phyloP scores from a whole-genome alignment of 2,113 vertebrate species.

The Rousettus leschenaultii region DNA sequence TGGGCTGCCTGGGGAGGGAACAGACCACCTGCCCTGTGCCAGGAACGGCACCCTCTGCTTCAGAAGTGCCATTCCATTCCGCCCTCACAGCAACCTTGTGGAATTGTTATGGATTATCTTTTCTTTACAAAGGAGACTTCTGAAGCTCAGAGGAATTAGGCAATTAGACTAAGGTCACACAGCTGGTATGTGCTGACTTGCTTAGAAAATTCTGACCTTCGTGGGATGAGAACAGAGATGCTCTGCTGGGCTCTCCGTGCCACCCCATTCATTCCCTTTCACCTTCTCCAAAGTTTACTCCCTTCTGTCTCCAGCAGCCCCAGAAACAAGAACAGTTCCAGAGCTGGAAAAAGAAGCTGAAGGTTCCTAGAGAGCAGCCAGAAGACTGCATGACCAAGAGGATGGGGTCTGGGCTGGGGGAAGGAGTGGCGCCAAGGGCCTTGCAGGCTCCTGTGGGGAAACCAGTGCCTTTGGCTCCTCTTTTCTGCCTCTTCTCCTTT shows the following conservation, averaged over 20 bases:
- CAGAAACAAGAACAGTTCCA: slow-evolving; percentile 51
- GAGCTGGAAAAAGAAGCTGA: slow-evolving; percentile 55
- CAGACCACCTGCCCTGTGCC: not conserved
- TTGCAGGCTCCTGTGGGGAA: not conserved
- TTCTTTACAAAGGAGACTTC: not conserved
- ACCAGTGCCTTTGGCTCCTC: slow-evolving; percentile 36
- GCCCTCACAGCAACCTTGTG: not conserved
- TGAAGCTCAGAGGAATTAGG: not conserved
- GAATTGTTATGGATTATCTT: not conserved
- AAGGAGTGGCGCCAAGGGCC: slow-evolving; percentile 1
- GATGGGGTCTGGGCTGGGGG: slow-evolving; percentile 43
- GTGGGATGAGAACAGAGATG: not conserved
- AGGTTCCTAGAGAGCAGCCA: slow-evolving; percentile 42
- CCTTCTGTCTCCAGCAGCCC: slow-evolving; percentile 42
- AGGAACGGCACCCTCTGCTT: not conserved
- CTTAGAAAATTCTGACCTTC: not conserved
- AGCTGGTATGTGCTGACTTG: not conserved
- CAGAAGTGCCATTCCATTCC: not conserved
- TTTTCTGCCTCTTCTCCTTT: slow-evolving; percentile 48
- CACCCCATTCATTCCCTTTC: not conserved
- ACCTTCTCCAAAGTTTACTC: not conserved
- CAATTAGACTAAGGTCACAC: not conserved
- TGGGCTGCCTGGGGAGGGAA: not conserved
- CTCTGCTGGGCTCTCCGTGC: not conserved
- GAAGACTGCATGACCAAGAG: slow-evolving; percentile 54